Conservation (phyloP, 2,797 vertebrate species). For the Distichodus sexfasciatus region DNA sequence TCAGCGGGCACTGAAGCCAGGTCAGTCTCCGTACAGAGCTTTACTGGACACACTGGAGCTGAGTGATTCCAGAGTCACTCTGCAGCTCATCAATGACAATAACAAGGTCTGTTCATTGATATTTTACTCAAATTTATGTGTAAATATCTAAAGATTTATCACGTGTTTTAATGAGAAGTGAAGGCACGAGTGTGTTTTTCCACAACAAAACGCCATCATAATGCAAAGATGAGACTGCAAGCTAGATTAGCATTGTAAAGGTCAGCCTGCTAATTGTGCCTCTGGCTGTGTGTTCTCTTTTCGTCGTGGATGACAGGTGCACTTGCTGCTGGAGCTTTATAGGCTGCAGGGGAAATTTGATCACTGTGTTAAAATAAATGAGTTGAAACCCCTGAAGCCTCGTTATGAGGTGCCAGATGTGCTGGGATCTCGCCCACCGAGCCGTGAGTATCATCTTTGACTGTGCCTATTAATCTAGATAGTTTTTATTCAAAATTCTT, state of each 20-base stretch:
- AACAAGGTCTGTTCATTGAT: conserved; percentile 76
- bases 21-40: conserved; percentile 85
- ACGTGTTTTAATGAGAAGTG: too few species aligned
- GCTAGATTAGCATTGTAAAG: not conserved
- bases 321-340: conserved; percentile 75
- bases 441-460: conserved; percentile 59
- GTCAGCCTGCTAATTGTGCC: not conserved
- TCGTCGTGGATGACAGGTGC: conserved; percentile 62
- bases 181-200: too few species aligned
- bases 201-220: too few species aligned
- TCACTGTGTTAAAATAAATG: conserved; percentile 77
- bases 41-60: conserved; percentile 87
- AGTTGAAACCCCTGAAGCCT: conserved; percentile 71
- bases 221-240: too few species aligned
- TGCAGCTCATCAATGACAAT: conserved; percentile 81
- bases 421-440: conserved; percentile 68
- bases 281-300: not conserved
- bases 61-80: conserved; percentile 76
- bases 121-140: conserved; percentile 6
- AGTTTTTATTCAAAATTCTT: too few species aligned
- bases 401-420: conserved; percentile 78
- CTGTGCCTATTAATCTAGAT: not conserved
- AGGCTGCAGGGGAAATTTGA: conserved; percentile 76
- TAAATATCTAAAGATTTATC: too few species aligned
- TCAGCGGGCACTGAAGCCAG: conserved; percentile 80